A percentile compares a stretch with the other conserved stretches of the same genome.
phyloP scores from a whole-genome alignment of 2,888 invertebrate species.

The Phalangium opilio region DNA sequence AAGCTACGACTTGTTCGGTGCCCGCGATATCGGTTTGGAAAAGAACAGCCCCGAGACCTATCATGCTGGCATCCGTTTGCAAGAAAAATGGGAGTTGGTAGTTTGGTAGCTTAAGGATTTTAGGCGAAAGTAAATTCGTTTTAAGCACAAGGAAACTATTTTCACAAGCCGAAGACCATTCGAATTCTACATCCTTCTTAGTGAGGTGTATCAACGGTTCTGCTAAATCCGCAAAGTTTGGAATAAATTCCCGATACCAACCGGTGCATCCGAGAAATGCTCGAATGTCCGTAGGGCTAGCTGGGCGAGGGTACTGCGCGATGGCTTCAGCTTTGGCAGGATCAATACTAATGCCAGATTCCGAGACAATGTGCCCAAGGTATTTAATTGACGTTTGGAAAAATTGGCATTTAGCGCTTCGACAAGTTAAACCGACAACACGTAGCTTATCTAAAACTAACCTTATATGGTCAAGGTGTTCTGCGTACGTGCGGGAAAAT shows the following conservation, averaged over 20 bases:
- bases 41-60: neutral
- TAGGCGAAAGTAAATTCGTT: neutral
- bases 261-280: neutral
- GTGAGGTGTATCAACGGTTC: neutral
- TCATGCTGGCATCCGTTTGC: neutral
- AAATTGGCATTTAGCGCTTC: constrained; percentile 1
- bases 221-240: neutral
- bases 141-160: neutral
- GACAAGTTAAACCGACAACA: neutral
- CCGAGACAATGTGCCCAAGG: neutral
- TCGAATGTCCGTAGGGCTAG: neutral
- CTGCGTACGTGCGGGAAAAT: neutral
- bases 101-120: neutral
- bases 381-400: neutral
- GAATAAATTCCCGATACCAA: neutral
- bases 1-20: neutral
- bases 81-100: neutral
- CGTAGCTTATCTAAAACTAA: neutral
- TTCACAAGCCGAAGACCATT: neutral
- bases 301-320: neutral
- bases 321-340: no score
- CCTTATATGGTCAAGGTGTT: neutral
- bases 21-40: neutral
- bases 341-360: neutral
- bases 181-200: neutral